These are phyloP conservation scores for Teleopsis dalmanni DNA, from an alignment of 1,140 invertebrate species.

Conservation along the genomic window DNA sequence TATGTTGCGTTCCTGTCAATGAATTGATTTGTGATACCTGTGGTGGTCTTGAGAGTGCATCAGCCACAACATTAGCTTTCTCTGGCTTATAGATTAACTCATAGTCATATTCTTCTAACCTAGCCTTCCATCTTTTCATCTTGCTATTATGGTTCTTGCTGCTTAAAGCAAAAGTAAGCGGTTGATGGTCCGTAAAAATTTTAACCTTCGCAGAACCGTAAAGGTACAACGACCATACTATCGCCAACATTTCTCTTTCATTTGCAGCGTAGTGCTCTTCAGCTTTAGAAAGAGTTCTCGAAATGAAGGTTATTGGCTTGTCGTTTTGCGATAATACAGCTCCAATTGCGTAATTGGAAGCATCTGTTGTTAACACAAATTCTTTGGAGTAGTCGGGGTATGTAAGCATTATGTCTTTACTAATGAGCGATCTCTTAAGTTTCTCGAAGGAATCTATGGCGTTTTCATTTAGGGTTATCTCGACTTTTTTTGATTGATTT, in stretches of 20 bases:
- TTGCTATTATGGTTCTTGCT: constrained; percentile 15
- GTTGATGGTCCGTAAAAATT: constrained; percentile 10
- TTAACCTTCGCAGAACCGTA: constrained; percentile 1
- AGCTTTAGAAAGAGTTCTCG: constrained; percentile 36
- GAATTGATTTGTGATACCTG: background rate
- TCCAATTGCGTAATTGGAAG: constrained; percentile 23
- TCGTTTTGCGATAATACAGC: constrained; percentile 22
- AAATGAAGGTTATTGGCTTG: constrained; percentile 43
- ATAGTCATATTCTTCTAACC: constrained; percentile 25
- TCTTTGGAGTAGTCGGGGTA: constrained; percentile 32
- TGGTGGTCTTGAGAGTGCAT: constrained; percentile 18
- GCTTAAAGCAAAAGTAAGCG: constrained; percentile 1
- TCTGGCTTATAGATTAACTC: constrained; percentile 41
- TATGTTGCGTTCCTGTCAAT: background rate
- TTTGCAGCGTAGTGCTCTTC: constrained; percentile 20
- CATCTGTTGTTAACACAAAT: constrained; percentile 31
- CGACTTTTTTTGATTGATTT: constrained; percentile 7
- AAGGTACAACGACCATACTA: constrained; percentile 7
- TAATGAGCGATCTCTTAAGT: constrained; percentile 10
- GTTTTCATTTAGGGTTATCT: constrained; percentile 2
- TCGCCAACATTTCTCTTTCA: constrained; percentile 10
- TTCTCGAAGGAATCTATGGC: constrained; percentile 6
- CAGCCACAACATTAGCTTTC: constrained; percentile 19
- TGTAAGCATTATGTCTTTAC: constrained; percentile 20
- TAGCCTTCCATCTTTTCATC: constrained; percentile 23